Evolutionary conservation across 2,888 invertebrate species (phyloP), one percentile per base, ranked within the genome.

Genomic region (Drosophila kokeensis): DNA sequence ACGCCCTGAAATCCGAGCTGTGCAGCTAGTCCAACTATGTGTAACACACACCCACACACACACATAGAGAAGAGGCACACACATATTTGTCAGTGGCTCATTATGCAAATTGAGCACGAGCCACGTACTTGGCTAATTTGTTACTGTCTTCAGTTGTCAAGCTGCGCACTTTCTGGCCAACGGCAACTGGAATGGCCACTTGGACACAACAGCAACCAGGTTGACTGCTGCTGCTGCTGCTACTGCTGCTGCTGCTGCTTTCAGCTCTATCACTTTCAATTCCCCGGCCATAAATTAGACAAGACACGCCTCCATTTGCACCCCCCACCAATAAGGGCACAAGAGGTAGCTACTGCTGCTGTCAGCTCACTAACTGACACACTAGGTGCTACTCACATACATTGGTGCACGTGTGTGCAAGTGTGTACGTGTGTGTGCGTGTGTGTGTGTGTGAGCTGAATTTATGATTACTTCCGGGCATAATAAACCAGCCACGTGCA

Each of bases 241-340:
- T 3, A 15, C 13, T 40, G 29, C 36, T 38, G n/a, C 69, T 50
- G 68, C 53, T 53, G 53, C 53, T 74, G 79, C 82, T 85, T 87
- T 87, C 86, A 81, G 87, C 86, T 87, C 87, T 88, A 87, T 87
- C 87, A 88, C 87, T 87, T 87, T 86, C 84, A 86, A 84, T 86
- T 87, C 87, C 84, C 84, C 67, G 86, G 78, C 75, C 83, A 86
- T 87, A 87, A 87, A 87, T 87, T 88, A 84, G 80, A 74, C 86
- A 81, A 72, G 84, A 79, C 75, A 75, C 83, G 58, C 73, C 62
- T 32, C 48, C 50, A 15, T 45, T 45, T 15, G 15, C 29, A 52
- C 18, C 54, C 18, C 27, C 4, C 6, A 6, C 27, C 27, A 24
- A 45, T 24, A 32, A 32, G 11, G 32, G 70, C 67, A 67, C 49